phyloP scores from a whole-genome alignment of 1,140 invertebrate genomes.

The Drosophila kanapiae region DNA sequence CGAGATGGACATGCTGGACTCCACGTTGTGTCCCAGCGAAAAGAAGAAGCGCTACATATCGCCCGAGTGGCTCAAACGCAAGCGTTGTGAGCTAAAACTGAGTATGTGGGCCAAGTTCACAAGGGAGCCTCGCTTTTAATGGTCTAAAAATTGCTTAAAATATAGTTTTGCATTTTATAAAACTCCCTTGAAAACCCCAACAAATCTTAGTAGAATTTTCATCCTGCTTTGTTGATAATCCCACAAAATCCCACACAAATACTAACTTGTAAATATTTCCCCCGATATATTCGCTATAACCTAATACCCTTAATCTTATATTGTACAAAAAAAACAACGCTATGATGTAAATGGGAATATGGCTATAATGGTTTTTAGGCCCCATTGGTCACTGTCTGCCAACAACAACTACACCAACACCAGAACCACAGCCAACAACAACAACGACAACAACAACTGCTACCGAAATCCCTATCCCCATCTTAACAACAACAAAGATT shows the following conservation, averaged over 20 bases:
- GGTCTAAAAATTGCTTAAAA: background rate
- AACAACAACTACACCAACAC: slow-evolving; percentile 73
- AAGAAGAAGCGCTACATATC: slow-evolving; percentile 83
- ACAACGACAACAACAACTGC: slow-evolving; percentile 37
- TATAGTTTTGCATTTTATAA: background rate
- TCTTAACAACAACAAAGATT: slow-evolving; percentile 61
- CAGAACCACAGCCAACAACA: slow-evolving; percentile 61
- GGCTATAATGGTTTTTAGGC: slow-evolving; percentile 60
- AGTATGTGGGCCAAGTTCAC: slow-evolving; percentile 59
- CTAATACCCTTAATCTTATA: slow-evolving; percentile 40
- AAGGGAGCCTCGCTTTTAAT: background rate
- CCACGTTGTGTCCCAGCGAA: slow-evolving; percentile 57
- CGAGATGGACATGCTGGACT: slow-evolving; percentile 36
- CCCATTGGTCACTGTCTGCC: slow-evolving; percentile 84
- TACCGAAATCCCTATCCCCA: slow-evolving; percentile 48
- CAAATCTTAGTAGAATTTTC: background rate
- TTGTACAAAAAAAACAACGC: slow-evolving; percentile 23
- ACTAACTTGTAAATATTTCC: slow-evolving; percentile 29
- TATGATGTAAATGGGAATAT: slow-evolving; percentile 34
- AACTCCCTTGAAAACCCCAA: background rate
- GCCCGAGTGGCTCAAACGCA: slow-evolving; percentile 82
- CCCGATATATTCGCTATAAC: slow-evolving; percentile 11
- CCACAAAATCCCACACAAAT: background rate
- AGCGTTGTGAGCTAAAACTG: slow-evolving; percentile 82
- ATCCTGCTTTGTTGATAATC: slow-evolving; percentile 18